Evolutionary conservation across 2,888 invertebrate genomes (phyloP).

Genomic region (Bombylius discolor): DNA sequence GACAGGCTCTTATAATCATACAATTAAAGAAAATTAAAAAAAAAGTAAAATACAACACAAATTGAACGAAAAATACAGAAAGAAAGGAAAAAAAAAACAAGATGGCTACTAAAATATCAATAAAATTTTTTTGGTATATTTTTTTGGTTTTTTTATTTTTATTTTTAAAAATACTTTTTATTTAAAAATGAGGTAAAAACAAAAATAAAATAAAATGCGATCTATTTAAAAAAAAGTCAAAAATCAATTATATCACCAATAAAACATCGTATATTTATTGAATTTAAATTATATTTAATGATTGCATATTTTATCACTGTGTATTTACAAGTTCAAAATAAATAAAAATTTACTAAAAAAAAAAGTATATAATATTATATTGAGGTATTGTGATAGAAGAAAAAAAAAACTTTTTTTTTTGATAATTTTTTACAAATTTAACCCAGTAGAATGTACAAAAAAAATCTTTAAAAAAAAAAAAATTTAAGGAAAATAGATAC

Average conservation of each 20-base stretch:
- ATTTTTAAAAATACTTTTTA: too few species aligned
- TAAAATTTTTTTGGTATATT: too few species aligned
- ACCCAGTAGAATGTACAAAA: constrained; percentile 17
- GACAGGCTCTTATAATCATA: too few species aligned
- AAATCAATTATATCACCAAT: constrained; percentile 6
- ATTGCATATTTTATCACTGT: constrained; percentile 37
- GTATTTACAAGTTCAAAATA: constrained; percentile 25
- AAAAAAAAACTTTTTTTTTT: constrained; percentile 10
- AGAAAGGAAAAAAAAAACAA: too few species aligned
- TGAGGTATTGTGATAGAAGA: constrained; percentile 23
- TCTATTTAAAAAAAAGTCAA: too few species aligned
- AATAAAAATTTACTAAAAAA: constrained; percentile 15
- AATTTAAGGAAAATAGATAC: constrained; percentile 13
- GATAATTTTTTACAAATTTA: constrained; percentile 18
- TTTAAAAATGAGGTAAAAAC: too few species aligned
- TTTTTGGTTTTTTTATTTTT: too few species aligned
- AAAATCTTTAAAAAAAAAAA: constrained; percentile 11
- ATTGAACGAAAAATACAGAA: too few species aligned
- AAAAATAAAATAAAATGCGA: too few species aligned
- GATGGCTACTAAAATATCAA: too few species aligned
- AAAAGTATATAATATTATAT: constrained; percentile 7
- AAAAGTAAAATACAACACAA: too few species aligned
- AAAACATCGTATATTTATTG: constrained; percentile 8
- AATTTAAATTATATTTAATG: constrained; percentile 6
- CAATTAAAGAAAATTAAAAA: too few species aligned